These are phyloP conservation scores for Cherax destructor DNA, from an alignment of 1,140 invertebrate genomes.

Conservation along the genomic window DNA sequence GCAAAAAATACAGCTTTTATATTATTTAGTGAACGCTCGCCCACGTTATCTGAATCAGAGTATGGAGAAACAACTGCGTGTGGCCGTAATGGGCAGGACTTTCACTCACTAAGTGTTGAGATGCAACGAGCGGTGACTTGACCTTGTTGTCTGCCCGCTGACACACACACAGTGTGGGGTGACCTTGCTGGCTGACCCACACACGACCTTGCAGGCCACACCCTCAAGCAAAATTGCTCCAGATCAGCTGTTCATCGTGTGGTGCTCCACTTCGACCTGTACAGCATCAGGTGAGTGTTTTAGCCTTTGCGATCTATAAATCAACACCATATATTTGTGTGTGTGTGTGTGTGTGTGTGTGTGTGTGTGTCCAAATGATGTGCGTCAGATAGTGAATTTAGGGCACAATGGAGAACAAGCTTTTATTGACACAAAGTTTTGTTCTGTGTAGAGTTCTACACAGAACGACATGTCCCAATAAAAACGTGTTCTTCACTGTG, in stretches of 20 bases:
- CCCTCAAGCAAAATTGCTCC: background rate
- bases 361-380: too few relatives aligned
- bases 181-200: too few relatives aligned
- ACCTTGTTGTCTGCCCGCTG: conserved; percentile 7
- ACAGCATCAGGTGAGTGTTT: background rate
- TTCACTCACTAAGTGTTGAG: conserved; percentile 44
- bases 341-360: too few relatives aligned
- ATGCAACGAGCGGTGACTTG: conserved; percentile 26
- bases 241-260: conserved; percentile 5
- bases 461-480: too few relatives aligned
- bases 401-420: too few relatives aligned
- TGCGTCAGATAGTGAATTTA: too few relatives aligned
- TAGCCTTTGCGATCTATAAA: background rate
- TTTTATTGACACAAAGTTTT: too few relatives aligned
- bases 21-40: too few relatives aligned
- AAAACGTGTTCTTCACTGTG: too few relatives aligned
- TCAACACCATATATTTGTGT: too few relatives aligned
- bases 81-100: conserved; percentile 6
- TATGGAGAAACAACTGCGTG: background rate
- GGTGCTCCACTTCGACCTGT: background rate
- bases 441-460: too few relatives aligned
- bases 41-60: background rate
- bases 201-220: background rate
- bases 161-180: background rate
- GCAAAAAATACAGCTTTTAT: too few relatives aligned